These are phyloP conservation scores for Gerris lacustris DNA, from an alignment of 2,888 invertebrate species.

Conservation along the genomic window DNA sequence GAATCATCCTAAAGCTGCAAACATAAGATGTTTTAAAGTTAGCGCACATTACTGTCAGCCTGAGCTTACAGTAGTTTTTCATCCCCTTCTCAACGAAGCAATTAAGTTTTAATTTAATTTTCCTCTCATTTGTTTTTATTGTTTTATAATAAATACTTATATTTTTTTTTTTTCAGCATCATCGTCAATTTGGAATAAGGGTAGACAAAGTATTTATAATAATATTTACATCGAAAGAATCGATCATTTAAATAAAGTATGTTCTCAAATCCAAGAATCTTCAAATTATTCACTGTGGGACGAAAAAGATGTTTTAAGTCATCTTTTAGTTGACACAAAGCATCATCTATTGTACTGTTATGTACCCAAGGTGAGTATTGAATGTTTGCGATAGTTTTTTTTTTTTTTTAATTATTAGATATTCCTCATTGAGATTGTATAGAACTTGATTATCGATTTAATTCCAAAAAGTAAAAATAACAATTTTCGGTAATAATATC, in stretches of 20 bases:
- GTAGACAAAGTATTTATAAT: background rate
- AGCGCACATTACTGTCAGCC: background rate
- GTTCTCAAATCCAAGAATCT: conserved; percentile 8
- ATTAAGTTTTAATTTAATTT: too few relatives aligned
- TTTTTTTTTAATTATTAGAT: background rate
- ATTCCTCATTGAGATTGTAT: background rate
- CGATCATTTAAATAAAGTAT: conserved; percentile 16
- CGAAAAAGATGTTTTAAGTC: conserved; percentile 49
- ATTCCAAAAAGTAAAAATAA: background rate
- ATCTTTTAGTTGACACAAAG: conserved; percentile 69
- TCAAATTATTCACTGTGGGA: conserved; percentile 18
- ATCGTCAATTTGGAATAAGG: background rate
- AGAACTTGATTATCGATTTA: background rate
- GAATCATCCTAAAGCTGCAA: too few relatives aligned
- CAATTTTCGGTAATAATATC: background rate
- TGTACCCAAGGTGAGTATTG: conserved; percentile 69
- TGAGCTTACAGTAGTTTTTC: too few relatives aligned
- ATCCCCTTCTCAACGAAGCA: too few relatives aligned
- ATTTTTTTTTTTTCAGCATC: background rate
- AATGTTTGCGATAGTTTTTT: too few relatives aligned
- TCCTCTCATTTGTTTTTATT: too few relatives aligned
- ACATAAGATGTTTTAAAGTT: too few relatives aligned
- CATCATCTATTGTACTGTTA: conserved; percentile 82
- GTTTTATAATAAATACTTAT: background rate
- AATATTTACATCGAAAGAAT: conserved; percentile 15